Evolutionary conservation across 2,113 vertebrate genomes (phyloP), one percentile per base, ranked within the genome.

Genomic region (Calypte anna): DNA sequence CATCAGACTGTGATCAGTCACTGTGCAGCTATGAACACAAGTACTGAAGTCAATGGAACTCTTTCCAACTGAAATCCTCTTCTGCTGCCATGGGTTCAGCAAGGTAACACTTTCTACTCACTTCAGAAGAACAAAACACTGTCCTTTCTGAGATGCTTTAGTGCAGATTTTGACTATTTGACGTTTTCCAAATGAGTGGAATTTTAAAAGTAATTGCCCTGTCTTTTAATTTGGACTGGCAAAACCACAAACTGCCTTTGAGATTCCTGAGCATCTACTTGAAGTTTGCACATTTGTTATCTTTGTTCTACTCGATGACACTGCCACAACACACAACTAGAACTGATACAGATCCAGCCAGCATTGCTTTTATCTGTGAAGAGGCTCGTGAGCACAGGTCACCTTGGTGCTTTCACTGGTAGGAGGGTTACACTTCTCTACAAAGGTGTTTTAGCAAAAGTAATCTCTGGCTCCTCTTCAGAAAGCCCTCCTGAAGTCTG

Each of bases 1-100:
- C 67, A 53, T 28, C 74, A 31, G 31, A 10, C 51, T 27, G 22
- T 5, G 44, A 0, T 0, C 0, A 38, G 67, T 9, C 75, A 33
- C 33, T 44, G 53, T 33, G 25, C 43, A 61, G 70, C 44, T 53
- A 8, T 2, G n/a, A 84, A 63, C 30, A 21, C 15, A 53, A 76
- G 19, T 2, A 15, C 16, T 61, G 1, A 51, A 75, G 70, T 23
- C 70, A 33, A 5, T 0, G 5, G 46, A 90, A 63, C 58, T 31
- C 12, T 59, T 36, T 20, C 22, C 76, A 86, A 30, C 53, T 44
- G 57, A 25, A 67, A 48, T 15, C 33, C n/a, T 83, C 68, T 25
- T 30, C 18, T 11, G 44, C 22, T 55, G 38, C 63, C 3, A 2
- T 0, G 8, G n/a, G 11, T 28, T 69, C 66, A 70, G 46, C 22